Base-by-base conservation (phyloP, 1,140 invertebrate species). In the Drosophila elegans region DNA sequence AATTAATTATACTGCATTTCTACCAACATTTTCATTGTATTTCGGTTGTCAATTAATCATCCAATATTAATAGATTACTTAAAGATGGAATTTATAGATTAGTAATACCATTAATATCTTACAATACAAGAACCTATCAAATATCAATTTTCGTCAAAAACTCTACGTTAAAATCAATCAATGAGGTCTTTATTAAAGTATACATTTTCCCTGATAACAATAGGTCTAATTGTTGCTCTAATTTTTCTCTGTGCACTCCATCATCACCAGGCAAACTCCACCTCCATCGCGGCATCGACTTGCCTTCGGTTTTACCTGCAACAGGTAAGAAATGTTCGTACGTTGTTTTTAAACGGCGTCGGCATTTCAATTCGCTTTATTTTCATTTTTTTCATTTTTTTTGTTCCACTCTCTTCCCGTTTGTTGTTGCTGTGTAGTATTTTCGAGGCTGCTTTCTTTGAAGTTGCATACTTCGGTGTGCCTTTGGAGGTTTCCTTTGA, bases 301-400 rank as follows among this genome's bases (percentile, higher is more conserved):
- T 64, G 49, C 46, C 59, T 59, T 42, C 56, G 36, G 36, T 63
- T 86, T 77, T 88, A 80, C 84, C 84, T 89, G 84, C 84, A 89
- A 89, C 84, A 89, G 84, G 84, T 89, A 89, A 89, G 80, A 89
- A 80, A 85, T 80, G 81, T 89, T 89, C 85, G 80, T 78, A 77
- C 73, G 84, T 74, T 74, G 63, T 72, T 74, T 75, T 75, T 64
- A 63, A 61, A 74, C 73, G 73, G 72, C 68, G 68, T 85, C 82
- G 78, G 81, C 82, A 85, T 85, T 85, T 85, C 81, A 85, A 85
- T 86, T 74, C 79, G 67, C 79, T 77, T 85, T 68, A 55, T 49
- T 79, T 57, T 83, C 75, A 29, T 61, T 67, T 34, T 32, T 32
- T 32, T 32, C 4, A 6, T 32, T 32, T 32, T 32, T 32, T 55